Conservation (phyloP, 2,888 invertebrate species). For the Ophion ventricosus region DNA sequence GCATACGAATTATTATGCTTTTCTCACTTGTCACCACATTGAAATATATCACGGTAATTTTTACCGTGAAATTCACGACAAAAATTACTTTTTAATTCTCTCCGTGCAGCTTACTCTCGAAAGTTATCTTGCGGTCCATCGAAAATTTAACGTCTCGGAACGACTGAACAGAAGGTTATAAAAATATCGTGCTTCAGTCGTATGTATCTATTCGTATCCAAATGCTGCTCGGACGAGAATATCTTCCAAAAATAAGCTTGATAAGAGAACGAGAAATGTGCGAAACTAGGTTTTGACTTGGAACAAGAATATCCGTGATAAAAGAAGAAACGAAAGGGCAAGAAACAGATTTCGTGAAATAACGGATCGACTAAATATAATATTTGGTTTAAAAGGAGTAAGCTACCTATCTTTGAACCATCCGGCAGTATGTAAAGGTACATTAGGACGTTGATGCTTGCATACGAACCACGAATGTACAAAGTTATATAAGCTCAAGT, state of each 20-base stretch:
- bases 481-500: slow-evolving; percentile 26
- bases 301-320: slow-evolving; percentile 11
- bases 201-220: neutral
- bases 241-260: neutral
- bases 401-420: slow-evolving; percentile 27
- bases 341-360: slow-evolving; percentile 14
- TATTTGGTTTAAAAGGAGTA: slow-evolving; percentile 22
- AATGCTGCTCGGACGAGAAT: neutral
- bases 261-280: neutral
- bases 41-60: too few relatives aligned
- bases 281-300: slow-evolving; percentile 26
- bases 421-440: slow-evolving; percentile 28
- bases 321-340: neutral
- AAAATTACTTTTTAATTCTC: too few relatives aligned
- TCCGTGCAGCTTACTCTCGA: too few relatives aligned
- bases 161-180: neutral
- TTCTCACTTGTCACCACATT: too few relatives aligned
- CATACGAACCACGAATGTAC: slow-evolving; percentile 6
- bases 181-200: neutral
- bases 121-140: neutral
- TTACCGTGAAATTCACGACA: too few relatives aligned
- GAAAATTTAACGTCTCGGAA: neutral
- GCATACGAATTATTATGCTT: too few relatives aligned
- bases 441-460: slow-evolving; percentile 38
- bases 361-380: slow-evolving; percentile 52